phyloP scores from a whole-genome alignment of 2,888 invertebrate species.

The Cephalotes varians region DNA sequence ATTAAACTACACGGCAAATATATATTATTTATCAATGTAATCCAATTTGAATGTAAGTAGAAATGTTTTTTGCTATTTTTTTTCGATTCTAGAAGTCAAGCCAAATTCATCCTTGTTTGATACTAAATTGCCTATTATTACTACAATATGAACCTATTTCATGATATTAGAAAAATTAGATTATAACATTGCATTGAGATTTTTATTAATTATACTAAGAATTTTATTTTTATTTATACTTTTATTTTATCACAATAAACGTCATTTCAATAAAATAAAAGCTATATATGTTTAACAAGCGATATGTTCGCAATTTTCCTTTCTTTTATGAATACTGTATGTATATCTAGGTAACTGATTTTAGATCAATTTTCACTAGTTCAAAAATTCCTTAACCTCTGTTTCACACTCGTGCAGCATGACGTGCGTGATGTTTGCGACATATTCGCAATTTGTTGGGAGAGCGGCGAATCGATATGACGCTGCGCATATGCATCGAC shows the following conservation, averaged over 20 bases:
- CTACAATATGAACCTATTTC: no score
- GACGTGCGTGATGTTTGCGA: constrained; percentile 53
- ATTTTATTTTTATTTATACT: no score
- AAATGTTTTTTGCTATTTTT: neutral
- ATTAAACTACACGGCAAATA: neutral
- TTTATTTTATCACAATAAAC: no score
- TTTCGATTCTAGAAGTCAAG: no score
- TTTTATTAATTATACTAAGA: no score
- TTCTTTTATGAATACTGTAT: neutral
- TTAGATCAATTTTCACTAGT: neutral
- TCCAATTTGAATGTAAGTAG: neutral
- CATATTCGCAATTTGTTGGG: constrained; percentile 64
- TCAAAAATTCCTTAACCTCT: constrained; percentile 21
- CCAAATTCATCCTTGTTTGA: no score
- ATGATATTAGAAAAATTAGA: no score
- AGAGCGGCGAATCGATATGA: constrained; percentile 66
- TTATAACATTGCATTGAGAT: no score
- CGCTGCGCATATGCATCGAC: constrained; percentile 40
- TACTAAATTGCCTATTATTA: no score
- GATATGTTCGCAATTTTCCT: neutral
- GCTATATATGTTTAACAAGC: neutral
- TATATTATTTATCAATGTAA: neutral
- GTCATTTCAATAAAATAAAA: neutral
- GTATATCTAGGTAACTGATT: neutral
- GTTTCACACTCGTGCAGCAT: constrained; percentile 55